These are phyloP conservation scores for Mesocricetus auratus DNA, from an alignment of 2,113 vertebrate species.

Conservation along the genomic window DNA sequence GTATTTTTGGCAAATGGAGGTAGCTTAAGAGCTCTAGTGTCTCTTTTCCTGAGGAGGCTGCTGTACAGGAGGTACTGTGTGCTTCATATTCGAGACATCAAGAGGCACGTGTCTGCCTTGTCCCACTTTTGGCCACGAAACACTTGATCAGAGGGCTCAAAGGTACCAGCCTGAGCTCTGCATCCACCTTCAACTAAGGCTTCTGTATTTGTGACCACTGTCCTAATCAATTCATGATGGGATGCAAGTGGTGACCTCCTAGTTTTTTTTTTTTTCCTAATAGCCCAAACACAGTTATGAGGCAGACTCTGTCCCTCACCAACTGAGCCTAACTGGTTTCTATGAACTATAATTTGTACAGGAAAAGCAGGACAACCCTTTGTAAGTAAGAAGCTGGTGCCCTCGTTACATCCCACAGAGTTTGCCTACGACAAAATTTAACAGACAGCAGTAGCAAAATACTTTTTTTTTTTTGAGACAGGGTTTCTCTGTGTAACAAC, in stretches of 20 bases:
- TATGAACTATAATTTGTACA: background rate
- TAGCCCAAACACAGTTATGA: background rate
- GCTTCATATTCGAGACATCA: background rate
- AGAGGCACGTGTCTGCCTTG: background rate
- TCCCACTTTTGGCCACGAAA: background rate
- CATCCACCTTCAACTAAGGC: background rate
- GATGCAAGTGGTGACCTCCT: background rate
- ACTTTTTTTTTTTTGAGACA: background rate
- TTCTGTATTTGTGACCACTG: background rate
- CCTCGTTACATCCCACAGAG: background rate
- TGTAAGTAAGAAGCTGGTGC: background rate
- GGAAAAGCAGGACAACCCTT: slow-evolving; percentile 32
- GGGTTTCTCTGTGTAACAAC: no score
- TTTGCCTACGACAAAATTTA: slow-evolving; percentile 38
- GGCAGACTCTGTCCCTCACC: background rate
- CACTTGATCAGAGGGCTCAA: background rate
- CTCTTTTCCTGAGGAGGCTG: background rate
- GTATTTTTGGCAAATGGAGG: slow-evolving; percentile 21
- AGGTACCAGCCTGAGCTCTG: background rate
- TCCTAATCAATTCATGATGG: background rate
- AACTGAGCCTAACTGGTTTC: slow-evolving; percentile 21
- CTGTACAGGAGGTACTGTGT: background rate
- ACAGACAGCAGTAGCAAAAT: background rate
- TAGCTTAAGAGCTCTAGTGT: background rate
- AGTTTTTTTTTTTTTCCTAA: background rate